Evolutionary conservation across 2,113 vertebrate genomes (phyloP).

Genomic region (Erinaceus europaeus): DNA sequence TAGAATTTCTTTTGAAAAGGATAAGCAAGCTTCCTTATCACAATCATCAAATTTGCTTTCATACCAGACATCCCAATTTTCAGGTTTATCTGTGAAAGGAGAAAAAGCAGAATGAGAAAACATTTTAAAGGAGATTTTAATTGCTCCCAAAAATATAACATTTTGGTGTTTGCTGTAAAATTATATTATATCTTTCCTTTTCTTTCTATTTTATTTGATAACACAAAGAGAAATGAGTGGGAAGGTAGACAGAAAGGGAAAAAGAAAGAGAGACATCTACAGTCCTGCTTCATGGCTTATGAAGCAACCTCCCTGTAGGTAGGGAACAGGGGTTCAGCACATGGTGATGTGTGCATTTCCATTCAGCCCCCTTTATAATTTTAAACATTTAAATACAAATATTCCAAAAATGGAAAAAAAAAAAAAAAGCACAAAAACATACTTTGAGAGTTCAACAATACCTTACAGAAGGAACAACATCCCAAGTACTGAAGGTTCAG

Average conservation of each 20-base stretch:
- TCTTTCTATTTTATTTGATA: no score
- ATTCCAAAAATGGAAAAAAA: no score
- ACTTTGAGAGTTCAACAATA: neutral
- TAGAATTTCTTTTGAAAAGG: conserved; percentile 97
- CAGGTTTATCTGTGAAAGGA: conserved; percentile 93
- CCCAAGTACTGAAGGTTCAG: neutral
- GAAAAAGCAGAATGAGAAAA: conserved; percentile 40
- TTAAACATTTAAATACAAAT: no score
- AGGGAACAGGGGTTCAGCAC: no score
- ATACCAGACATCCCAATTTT: conserved; percentile 97
- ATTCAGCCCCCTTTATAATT: no score
- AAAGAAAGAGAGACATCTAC: no score
- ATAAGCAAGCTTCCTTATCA: conserved; percentile 97
- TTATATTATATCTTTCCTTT: neutral
- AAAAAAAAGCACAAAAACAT: neutral
- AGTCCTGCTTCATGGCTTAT: no score
- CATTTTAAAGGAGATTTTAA: conserved; percentile 1
- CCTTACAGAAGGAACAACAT: neutral
- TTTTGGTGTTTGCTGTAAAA: no score
- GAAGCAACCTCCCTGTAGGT: no score
- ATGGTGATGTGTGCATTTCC: no score
- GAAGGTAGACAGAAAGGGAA: no score
- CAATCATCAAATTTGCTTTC: conserved; percentile 98
- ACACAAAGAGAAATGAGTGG: no score
- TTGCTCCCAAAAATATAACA: neutral